phyloP scores from a whole-genome alignment of 2,797 vertebrate genomes.

The Sebastes hubbsi region DNA sequence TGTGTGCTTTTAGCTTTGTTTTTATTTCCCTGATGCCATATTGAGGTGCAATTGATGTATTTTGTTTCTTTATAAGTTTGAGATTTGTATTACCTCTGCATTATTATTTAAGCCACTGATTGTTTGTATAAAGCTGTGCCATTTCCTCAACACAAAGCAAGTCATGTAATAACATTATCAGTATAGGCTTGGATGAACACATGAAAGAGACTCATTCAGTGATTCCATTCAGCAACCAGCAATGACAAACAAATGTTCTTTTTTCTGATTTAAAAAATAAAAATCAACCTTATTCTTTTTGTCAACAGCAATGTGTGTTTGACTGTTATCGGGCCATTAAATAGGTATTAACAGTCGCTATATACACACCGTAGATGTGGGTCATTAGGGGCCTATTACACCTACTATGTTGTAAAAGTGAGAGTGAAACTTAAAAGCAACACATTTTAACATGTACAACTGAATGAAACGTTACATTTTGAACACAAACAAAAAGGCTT shows the following conservation, averaged over 20 bases:
- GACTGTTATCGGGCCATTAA: no score
- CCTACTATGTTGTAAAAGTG: no score
- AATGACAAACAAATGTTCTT: not conserved
- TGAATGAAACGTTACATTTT: no score
- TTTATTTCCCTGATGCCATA: not conserved
- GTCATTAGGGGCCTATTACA: no score
- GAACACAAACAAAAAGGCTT: no score
- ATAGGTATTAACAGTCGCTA: no score
- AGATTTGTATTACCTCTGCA: not conserved
- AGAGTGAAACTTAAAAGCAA: no score
- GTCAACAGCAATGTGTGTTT: not conserved
- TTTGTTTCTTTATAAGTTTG: not conserved
- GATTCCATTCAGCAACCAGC: not conserved
- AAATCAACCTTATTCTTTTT: not conserved
- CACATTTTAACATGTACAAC: no score
- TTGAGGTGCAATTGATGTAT: not conserved
- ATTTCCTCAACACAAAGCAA: slow-evolving; percentile 8
- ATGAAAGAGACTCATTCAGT: not conserved
- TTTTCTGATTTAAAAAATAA: not conserved
- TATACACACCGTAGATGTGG: no score
- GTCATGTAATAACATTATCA: not conserved
- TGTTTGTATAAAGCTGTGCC: slow-evolving; percentile 3
- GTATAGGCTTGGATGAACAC: not conserved
- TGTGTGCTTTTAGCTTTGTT: not conserved
- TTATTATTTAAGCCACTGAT: not conserved